phyloP scores from a whole-genome alignment of 2,888 invertebrate species.

The Xestia rhomboidea region DNA sequence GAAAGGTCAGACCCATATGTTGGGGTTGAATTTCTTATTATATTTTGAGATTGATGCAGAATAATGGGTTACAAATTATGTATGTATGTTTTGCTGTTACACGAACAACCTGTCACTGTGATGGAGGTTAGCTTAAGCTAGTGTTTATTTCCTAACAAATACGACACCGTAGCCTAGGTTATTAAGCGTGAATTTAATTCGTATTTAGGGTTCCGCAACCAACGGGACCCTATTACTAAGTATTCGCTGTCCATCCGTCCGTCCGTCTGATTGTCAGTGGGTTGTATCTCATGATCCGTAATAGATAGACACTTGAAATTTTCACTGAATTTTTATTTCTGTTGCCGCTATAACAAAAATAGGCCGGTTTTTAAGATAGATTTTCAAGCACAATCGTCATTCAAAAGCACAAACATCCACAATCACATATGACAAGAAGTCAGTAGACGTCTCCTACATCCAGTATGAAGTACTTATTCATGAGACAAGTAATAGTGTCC shows the following conservation, averaged over 20 bases:
- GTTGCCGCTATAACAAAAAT: too few species aligned
- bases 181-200: background rate
- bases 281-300: too few species aligned
- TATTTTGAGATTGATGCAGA: conserved; percentile 67
- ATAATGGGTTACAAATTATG: conserved; percentile 57
- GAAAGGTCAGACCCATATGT: conserved; percentile 70
- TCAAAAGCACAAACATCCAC: conserved; percentile 8
- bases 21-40: conserved; percentile 66
- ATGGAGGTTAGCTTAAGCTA: conserved; percentile 6
- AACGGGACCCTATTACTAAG: too few species aligned
- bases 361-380: background rate
- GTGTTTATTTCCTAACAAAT: background rate
- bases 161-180: background rate
- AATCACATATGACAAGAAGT: conserved; percentile 23
- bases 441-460: conserved; percentile 25
- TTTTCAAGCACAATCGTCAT: background rate
- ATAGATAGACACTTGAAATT: too few species aligned
- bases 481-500: conserved; percentile 67
- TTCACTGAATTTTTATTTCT: too few species aligned
- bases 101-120: conserved; percentile 22
- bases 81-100: conserved; percentile 36
- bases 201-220: too few species aligned
- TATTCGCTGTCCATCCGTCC: too few species aligned
- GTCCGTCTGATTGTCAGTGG: too few species aligned
- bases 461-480: conserved; percentile 60